A percentile compares a stretch with the other conserved stretches of the same genome.
Conservation (phyloP, 2,797 vertebrate species). For the Cyprinodon diabolis region DNA sequence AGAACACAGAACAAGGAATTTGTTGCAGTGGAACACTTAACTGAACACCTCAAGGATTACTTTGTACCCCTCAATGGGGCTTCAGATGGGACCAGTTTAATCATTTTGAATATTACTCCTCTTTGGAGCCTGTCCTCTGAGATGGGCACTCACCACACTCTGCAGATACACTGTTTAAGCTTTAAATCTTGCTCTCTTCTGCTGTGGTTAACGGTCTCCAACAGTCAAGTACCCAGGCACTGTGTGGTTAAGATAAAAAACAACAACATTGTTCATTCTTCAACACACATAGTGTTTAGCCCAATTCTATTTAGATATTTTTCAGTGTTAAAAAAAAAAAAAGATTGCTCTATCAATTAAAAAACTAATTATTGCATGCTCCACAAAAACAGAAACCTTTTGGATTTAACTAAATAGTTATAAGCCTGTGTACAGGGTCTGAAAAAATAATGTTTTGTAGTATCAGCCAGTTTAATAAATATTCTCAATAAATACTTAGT, state of each 20-base stretch:
- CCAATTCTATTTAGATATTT: neutral
- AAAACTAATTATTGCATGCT: neutral
- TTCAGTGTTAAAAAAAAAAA: neutral
- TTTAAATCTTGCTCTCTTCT: conserved; percentile 31
- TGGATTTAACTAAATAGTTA: neutral
- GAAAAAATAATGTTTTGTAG: no score
- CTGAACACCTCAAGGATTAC: conserved; percentile 49
- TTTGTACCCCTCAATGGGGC: conserved; percentile 47
- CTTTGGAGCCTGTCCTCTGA: conserved; percentile 55
- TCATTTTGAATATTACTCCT: conserved; percentile 66
- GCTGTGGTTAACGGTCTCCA: conserved; percentile 17
- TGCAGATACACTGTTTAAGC: conserved; percentile 49
- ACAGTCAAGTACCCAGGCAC: conserved; percentile 26
- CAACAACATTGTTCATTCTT: neutral
- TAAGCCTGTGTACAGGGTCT: no score
- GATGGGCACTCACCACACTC: conserved; percentile 49
- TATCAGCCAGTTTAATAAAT: no score
- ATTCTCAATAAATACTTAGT: no score
- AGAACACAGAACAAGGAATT: conserved; percentile 36
- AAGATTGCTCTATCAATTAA: neutral
- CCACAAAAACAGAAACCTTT: neutral
- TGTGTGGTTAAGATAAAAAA: conserved; percentile 16
- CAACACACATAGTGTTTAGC: neutral
- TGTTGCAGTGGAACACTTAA: conserved; percentile 40
- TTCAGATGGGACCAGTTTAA: conserved; percentile 65